phyloP scores from a whole-genome alignment of 92 coral and sea anemone genomes.

The Ricordea florida region DNA sequence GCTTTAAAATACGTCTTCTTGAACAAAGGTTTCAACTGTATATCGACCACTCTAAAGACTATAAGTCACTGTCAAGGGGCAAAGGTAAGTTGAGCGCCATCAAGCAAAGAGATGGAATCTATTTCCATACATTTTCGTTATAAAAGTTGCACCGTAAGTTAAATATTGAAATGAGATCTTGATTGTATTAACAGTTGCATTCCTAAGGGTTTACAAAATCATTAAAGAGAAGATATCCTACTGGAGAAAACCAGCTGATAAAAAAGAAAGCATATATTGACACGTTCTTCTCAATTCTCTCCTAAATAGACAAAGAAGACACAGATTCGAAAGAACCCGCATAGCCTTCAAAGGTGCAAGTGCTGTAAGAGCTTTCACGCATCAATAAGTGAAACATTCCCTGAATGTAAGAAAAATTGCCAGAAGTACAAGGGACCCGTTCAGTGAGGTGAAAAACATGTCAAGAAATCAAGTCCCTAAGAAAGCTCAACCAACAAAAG shows the following conservation, averaged over 20 bases:
- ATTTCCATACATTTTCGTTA: neutral
- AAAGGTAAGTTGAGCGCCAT: conserved; percentile 11
- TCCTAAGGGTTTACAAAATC: conserved; percentile 30
- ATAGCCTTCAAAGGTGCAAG: conserved; percentile 30
- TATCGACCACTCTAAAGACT: conserved; percentile 21
- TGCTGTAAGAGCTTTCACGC: conserved; percentile 28
- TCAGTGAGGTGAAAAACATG: neutral
- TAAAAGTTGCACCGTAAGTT: neutral
- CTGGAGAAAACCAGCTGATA: conserved; percentile 32
- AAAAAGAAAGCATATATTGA: conserved; percentile 14
- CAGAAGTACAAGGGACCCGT: neutral
- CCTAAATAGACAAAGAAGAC: conserved; percentile 31
- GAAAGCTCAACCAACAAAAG: conserved; percentile 34
- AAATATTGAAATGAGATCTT: neutral
- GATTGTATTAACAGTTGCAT: conserved; percentile 22
- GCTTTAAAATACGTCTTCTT: too few relatives aligned
- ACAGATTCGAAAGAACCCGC: neutral
- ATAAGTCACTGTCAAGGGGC: conserved; percentile 7
- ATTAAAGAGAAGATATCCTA: conserved; percentile 34
- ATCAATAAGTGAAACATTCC: conserved; percentile 10
- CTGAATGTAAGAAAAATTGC: conserved; percentile 23
- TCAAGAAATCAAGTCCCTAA: conserved; percentile 6
- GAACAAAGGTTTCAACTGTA: conserved; percentile 11
- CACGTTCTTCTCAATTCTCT: conserved; percentile 28
- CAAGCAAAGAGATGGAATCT: neutral